A percentile compares a stretch with the other conserved stretches of the same genome.
phyloP scores from a whole-genome alignment of 1,140 invertebrate species.

The Cryptotermes secundus region DNA sequence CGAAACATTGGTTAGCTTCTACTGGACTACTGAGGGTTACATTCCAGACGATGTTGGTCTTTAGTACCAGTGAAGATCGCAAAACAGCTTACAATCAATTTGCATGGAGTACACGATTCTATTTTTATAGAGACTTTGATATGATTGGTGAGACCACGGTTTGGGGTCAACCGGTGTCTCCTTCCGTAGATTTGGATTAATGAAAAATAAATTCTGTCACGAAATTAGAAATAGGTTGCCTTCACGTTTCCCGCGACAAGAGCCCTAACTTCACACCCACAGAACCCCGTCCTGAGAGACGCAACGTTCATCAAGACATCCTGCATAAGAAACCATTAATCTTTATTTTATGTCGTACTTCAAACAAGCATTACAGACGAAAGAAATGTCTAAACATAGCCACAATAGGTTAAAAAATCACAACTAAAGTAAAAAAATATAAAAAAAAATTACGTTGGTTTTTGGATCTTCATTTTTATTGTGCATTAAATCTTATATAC shows the following conservation, averaged over 20 bases:
- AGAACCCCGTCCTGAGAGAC: neutral
- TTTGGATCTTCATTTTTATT: neutral
- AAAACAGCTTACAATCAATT: too few relatives aligned
- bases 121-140: neutral
- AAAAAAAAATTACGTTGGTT: neutral
- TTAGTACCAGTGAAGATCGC: too few relatives aligned
- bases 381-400: neutral
- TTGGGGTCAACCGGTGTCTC: neutral
- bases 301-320: neutral
- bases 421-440: neutral
- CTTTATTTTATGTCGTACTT: neutral
- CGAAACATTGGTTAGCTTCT: too few relatives aligned
- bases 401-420: neutral
- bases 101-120: too few relatives aligned
- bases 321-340: neutral
- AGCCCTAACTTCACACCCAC: neutral
- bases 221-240: neutral
- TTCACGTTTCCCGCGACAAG: neutral
- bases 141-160: neutral
- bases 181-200: neutral
- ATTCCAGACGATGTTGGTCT: too few relatives aligned
- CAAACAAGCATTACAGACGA: neutral
- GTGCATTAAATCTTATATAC: neutral
- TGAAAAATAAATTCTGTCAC: neutral
- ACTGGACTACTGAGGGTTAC: too few relatives aligned